Percentiles rank a stretch among this genome's conserved stretches.
phyloP scores from a whole-genome alignment of 2,888 invertebrate species.

The Helicoverpa assulta region DNA sequence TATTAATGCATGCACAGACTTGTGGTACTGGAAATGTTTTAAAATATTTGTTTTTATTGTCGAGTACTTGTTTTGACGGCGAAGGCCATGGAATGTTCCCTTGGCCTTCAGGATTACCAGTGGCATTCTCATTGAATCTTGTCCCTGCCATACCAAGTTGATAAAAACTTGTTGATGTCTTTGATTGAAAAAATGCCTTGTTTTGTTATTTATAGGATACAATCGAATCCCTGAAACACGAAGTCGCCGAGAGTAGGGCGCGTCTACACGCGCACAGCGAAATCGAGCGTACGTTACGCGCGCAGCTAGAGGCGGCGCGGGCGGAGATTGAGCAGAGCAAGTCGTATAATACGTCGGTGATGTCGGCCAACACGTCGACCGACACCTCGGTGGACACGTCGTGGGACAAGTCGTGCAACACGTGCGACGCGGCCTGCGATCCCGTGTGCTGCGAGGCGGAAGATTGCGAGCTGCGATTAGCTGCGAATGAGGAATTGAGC shows the following conservation, averaged over 20 bases:
- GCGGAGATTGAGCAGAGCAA: conserved; percentile 73
- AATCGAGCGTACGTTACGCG: conserved; percentile 85
- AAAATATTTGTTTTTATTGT: conserved; percentile 42
- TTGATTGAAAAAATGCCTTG: conserved; percentile 3
- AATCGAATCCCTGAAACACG: conserved; percentile 86
- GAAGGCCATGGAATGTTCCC: conserved; percentile 30
- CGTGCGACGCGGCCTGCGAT: conserved; percentile 86
- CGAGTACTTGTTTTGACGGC: neutral
- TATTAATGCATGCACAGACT: conserved; percentile 43
- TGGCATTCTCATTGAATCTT: conserved; percentile 18
- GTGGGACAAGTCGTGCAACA: conserved; percentile 74
- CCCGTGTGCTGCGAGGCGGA: conserved; percentile 82
- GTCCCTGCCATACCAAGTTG: conserved; percentile 1
- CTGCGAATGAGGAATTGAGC: conserved; percentile 84
- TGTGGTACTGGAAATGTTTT: conserved; percentile 27
- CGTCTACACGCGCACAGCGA: conserved; percentile 86
- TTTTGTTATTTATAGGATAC: conserved; percentile 77
- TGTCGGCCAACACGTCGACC: conserved; percentile 56
- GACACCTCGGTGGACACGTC: conserved; percentile 62
- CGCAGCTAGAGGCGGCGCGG: conserved; percentile 86
- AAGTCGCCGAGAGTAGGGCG: conserved; percentile 85
- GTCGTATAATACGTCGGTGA: conserved; percentile 54
- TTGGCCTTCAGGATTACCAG: conserved; percentile 21
- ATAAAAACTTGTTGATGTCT: conserved; percentile 14
- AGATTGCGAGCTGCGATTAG: conserved; percentile 80